phyloP scores from a whole-genome alignment of 2,113 vertebrate genomes.

The Oriolus oriolus region DNA sequence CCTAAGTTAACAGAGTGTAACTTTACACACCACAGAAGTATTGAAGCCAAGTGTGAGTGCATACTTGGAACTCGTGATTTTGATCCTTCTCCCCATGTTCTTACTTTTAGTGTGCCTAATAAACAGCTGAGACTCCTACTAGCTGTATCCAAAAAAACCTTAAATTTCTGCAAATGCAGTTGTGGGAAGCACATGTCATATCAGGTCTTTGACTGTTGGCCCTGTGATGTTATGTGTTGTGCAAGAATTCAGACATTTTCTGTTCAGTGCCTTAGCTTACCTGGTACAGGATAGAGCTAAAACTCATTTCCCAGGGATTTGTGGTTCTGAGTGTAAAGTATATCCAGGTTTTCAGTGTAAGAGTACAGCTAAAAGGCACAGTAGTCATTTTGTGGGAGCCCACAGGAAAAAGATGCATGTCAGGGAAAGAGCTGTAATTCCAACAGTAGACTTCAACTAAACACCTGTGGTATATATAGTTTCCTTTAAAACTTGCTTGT shows the following conservation, averaged over 20 bases:
- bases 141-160: not conserved
- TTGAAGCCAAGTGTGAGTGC: not conserved
- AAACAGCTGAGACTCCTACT: not conserved
- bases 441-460: not conserved
- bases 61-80: not conserved
- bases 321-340: not conserved
- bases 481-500: not conserved
- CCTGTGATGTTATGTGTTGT: not conserved
- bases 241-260: not conserved
- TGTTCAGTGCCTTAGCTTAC: not conserved
- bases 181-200: rapidly evolving
- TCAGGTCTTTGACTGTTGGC: not conserved
- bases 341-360: not conserved
- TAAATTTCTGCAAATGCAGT: not conserved
- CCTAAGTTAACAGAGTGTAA: not conserved
- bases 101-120: not conserved
- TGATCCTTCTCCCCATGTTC: not conserved
- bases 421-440: not conserved
- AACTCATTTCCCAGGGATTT: not conserved
- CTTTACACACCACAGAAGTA: not conserved
- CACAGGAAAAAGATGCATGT: not conserved
- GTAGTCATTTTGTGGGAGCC: not conserved
- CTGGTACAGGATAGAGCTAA: not conserved
- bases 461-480: not conserved
- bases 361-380: not conserved